Conservation (phyloP, 2,113 vertebrate species). For the Petaurus breviceps region DNA sequence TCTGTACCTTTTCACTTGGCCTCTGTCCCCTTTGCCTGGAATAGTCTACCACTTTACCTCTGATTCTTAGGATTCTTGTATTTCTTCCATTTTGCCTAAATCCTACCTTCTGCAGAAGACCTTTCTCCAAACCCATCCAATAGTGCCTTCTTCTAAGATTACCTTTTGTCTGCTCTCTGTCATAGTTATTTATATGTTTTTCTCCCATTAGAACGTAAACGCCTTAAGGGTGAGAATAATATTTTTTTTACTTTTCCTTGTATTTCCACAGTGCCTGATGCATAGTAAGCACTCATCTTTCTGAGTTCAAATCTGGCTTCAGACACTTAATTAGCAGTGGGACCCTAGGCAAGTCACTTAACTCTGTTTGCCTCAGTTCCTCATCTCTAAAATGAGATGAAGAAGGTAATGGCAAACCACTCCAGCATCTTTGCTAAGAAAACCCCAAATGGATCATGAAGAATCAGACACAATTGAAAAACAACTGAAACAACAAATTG, state of each 20-base stretch:
- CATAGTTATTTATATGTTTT: neutral
- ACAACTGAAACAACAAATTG: too few species aligned
- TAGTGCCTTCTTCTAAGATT: neutral
- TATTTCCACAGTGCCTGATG: neutral
- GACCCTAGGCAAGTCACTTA: neutral
- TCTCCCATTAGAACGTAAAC: neutral
- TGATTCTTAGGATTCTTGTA: neutral
- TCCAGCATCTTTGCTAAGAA: too few species aligned
- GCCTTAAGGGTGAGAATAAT: neutral
- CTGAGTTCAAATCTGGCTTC: too few species aligned
- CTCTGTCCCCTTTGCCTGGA: neutral
- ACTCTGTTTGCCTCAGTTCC: neutral
- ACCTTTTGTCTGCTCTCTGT: neutral
- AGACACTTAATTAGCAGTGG: neutral
- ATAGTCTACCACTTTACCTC: neutral
- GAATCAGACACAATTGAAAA: too few species aligned
- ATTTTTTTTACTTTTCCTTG: neutral
- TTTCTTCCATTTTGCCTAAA: neutral
- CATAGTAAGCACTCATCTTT: neutral
- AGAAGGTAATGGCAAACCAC: neutral
- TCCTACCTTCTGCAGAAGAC: neutral
- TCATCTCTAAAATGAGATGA: neutral
- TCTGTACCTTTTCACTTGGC: neutral
- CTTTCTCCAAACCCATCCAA: neutral
- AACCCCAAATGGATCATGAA: too few species aligned